These are phyloP conservation scores for Ornithoptera alexandrae DNA, from an alignment of 2,888 invertebrate species.

Conservation along the genomic window DNA sequence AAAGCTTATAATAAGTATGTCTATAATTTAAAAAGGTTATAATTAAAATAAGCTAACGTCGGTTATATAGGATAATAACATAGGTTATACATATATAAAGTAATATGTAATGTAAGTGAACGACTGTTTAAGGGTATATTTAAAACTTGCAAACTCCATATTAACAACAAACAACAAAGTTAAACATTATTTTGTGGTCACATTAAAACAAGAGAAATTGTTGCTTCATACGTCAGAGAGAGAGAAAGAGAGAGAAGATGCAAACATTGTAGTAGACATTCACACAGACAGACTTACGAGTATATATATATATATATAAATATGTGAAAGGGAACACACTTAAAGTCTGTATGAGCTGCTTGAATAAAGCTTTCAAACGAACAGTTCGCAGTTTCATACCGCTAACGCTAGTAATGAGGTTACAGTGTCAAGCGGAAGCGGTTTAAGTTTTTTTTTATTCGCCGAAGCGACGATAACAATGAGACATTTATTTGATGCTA, in stretches of 20 bases:
- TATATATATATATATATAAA: slow-evolving; percentile 28
- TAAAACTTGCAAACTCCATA: background rate
- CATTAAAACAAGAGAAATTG: slow-evolving; percentile 18
- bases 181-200: slow-evolving; percentile 4
- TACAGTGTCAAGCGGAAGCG: slow-evolving; percentile 17
- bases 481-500: no score
- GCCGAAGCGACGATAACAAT: no score
- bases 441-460: no score
- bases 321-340: slow-evolving; percentile 23
- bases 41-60: no score
- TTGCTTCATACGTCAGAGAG: slow-evolving; percentile 16
- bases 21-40: no score
- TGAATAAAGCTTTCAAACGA: slow-evolving; percentile 60
- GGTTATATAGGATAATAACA: no score
- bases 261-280: slow-evolving; percentile 21
- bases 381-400: slow-evolving; percentile 57
- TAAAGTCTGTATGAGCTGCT: slow-evolving; percentile 34
- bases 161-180: background rate
- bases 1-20: no score
- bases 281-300: slow-evolving; percentile 25
- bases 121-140: background rate
- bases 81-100: no score
- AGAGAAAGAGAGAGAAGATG: slow-evolving; percentile 1
- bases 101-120: no score
- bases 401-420: slow-evolving; percentile 36